Conservation (phyloP, 2,797 vertebrate genomes). For the Tragelaphus eurycerus region DNA sequence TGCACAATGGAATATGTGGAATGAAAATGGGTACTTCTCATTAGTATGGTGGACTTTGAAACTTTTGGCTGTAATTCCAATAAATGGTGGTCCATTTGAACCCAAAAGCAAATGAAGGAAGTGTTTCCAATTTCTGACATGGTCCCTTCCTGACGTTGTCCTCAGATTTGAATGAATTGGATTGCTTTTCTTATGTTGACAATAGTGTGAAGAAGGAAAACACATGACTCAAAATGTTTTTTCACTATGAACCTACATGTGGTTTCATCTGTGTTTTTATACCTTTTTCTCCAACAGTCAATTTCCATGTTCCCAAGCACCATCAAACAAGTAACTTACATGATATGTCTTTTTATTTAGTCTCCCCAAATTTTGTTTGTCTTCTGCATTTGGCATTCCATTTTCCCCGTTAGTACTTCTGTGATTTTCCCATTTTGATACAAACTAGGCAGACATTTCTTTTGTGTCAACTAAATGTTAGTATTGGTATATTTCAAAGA, state of each 20-base stretch:
- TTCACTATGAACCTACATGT: accelerated
- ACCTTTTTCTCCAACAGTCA: accelerated
- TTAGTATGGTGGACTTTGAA: neutral
- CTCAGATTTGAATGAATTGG: neutral
- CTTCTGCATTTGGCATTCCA: neutral
- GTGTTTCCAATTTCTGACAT: neutral
- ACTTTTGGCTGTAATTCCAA: neutral
- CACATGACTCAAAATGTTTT: neutral
- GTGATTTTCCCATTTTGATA: neutral
- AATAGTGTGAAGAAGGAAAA: neutral
- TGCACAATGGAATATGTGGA: neutral
- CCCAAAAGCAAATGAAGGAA: accelerated
- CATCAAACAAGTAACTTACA: neutral
- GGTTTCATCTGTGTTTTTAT: neutral
- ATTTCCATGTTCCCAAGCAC: accelerated
- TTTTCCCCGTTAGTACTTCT: neutral
- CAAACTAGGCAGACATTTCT: accelerated
- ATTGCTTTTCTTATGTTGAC: neutral
- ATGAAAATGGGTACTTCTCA: neutral
- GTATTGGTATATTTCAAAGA: neutral
- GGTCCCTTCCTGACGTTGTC: neutral
- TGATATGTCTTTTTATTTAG: neutral
- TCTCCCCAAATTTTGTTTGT: neutral
- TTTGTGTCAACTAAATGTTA: neutral
- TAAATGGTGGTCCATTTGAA: neutral